Evolutionary conservation across 2,888 invertebrate genomes (phyloP), one percentile per base, ranked within the genome.

Genomic region (Ochropleura leucogaster): DNA sequence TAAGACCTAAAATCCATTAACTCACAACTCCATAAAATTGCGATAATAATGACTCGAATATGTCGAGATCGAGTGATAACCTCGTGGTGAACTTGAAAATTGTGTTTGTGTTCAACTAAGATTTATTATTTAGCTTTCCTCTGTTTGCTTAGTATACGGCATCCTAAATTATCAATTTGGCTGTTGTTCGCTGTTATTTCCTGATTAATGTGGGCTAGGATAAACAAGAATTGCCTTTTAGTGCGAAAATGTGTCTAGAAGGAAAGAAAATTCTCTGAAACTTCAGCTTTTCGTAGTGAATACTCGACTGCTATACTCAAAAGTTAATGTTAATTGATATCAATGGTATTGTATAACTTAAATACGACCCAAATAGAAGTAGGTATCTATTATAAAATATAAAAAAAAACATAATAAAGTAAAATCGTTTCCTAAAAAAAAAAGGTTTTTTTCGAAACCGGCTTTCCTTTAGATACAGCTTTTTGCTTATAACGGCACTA

Each of bases 1-100:
- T 88, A 91, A 86, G 87, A 85, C 71, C 62, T 59, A 84, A n/a
- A 77, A 73, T 88, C 68, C 64, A 68, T 74, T 74, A 66, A 49
- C 74, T 53, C 0, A 46, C 69, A n/a, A 68, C 62, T 44, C 20
- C 42, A 69, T 68, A 77, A 66, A 18, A 66, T 89, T 87, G 90
- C 87, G 85, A 83, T 89, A 90, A 89, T 89, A 90, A 91, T 90
- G 88, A 89, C 88, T 90, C 87, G 91, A 93, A 93, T 93, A 93
- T 92, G 92, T 92, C 86, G 92, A 89, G 90, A 93, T 92, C 90
- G 90, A 89, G 90, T 93, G 93, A 93, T 93, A 93, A 89, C 90
- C 90, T 89, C 92, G 92, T 88, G 91, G 90, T 89, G 91, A 94
- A 92, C 92, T 93, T 93, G 91, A 92, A 93, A 92, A 92, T 92